Percentiles rank a stretch among this genome's conserved stretches.
phyloP scores from a whole-genome alignment of 2,888 invertebrate species.

The Lutraria lutraria region DNA sequence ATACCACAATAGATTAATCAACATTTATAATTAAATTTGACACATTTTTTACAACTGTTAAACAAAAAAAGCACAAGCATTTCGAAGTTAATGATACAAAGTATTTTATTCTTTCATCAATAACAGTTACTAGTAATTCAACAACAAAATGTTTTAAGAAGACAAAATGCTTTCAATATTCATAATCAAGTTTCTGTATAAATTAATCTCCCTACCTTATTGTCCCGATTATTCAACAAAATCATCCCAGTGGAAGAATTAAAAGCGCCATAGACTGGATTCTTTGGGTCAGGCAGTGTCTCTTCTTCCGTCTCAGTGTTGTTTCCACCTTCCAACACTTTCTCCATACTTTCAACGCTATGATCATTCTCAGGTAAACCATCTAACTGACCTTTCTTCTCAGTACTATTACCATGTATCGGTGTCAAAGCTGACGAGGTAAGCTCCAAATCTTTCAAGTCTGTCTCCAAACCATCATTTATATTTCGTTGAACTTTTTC shows the following conservation, averaged over 20 bases:
- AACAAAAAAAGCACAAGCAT: no score
- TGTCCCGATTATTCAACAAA: conserved; percentile 28
- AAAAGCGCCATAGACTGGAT: conserved; percentile 28
- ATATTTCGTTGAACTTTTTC: not conserved
- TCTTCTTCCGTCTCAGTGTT: not conserved
- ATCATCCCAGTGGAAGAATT: conserved; percentile 43
- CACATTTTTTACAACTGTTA: no score
- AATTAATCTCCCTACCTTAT: not conserved
- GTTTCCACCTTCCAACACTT: not conserved
- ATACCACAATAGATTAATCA: no score
- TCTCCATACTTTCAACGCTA: not conserved
- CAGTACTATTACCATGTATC: not conserved
- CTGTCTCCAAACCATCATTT: not conserved
- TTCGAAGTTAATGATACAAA: no score
- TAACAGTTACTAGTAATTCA: no score
- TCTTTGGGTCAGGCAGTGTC: not conserved
- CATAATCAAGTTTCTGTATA: no score
- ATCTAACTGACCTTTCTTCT: not conserved
- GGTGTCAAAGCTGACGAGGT: not conserved
- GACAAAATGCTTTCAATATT: no score
- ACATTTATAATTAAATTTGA: no score
- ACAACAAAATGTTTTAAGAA: no score
- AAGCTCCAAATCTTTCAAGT: not conserved
- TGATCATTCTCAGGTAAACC: not conserved
- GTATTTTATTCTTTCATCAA: no score